Percentiles rank a stretch among this genome's conserved stretches.
Conservation (phyloP, 2,888 invertebrate genomes). For the Nasonia oneida region DNA sequence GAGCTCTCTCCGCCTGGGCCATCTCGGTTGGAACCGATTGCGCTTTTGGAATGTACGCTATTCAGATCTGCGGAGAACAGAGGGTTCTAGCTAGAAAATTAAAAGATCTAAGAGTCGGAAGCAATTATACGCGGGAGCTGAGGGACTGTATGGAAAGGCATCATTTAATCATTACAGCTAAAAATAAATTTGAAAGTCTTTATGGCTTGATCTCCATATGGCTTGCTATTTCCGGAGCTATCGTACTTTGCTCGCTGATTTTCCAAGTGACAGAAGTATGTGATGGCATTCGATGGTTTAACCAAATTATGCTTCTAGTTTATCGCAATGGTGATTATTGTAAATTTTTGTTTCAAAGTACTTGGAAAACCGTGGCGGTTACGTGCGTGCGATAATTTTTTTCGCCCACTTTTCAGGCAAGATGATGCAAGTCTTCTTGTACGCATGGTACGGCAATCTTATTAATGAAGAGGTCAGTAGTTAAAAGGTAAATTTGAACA, state of each 20-base stretch:
- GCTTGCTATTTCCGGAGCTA: background rate
- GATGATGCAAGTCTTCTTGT: background rate
- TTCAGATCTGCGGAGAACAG: background rate
- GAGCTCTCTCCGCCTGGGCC: background rate
- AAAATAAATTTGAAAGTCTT: background rate
- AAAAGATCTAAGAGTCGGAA: background rate
- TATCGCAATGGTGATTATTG: background rate
- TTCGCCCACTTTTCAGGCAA: background rate
- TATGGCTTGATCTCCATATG: background rate
- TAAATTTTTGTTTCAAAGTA: background rate
- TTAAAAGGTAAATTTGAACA: background rate
- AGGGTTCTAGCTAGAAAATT: background rate
- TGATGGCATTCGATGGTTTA: background rate
- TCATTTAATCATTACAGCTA: background rate
- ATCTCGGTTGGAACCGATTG: background rate
- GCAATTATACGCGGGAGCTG: background rate
- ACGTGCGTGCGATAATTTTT: background rate
- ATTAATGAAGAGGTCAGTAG: background rate
- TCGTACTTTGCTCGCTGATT: background rate
- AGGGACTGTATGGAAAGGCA: background rate
- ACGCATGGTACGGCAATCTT: background rate
- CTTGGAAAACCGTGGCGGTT: background rate
- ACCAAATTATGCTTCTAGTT: too few relatives aligned
- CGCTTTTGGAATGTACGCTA: background rate
- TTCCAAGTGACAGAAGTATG: background rate